Base-by-base conservation (phyloP, 2,888 invertebrate species). In the Xylocampa areola region DNA sequence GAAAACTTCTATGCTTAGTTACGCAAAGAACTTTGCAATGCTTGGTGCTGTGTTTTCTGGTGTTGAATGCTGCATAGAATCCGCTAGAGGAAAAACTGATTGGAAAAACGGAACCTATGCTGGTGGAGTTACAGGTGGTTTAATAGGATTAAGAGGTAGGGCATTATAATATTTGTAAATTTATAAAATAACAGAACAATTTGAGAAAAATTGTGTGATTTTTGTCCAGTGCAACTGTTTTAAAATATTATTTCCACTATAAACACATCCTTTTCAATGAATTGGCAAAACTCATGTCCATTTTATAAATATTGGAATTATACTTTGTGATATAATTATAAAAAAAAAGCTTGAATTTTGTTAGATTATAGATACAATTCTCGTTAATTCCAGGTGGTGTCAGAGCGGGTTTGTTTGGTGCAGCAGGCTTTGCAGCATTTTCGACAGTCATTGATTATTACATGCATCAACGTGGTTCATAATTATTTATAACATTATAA, bases 11-110 rank as follows among this genome's bases (percentile, higher is more conserved):
- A 98, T 98, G 68, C 90, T 98, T 53, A 96, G 98, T 51, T 99
- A 99, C 87, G 99, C 98, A 0, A 99, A 99, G 90, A 99, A 99
- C 90, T 99, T 99, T 94, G 99, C 99, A 0, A 95, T 99, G 35
- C 96, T 99, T 72, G 99, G 99, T 52, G 96, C 97, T 5, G 96
- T 99, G 66, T 99, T 99, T 93, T 97, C 99, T 4, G 97, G 96
- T 0, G 96, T 98, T 7, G 99, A 99, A 92, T 99, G 99, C 86
- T 95, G 96, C 16, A 97, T 99, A 80, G 99, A 99, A 95, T 96
- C 97, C 32, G 98, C 98, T 87, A 95, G 99, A 79, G 99, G 98
- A 10, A 98, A 98, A 86, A 96, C 97, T 25, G 99, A 99, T 86
- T 98, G 99, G 98, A 97, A 96, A 80, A 99, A 99, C 94, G 99